phyloP scores from a whole-genome alignment of 2,113 vertebrate genomes.

The Oreochromis tanganicae region DNA sequence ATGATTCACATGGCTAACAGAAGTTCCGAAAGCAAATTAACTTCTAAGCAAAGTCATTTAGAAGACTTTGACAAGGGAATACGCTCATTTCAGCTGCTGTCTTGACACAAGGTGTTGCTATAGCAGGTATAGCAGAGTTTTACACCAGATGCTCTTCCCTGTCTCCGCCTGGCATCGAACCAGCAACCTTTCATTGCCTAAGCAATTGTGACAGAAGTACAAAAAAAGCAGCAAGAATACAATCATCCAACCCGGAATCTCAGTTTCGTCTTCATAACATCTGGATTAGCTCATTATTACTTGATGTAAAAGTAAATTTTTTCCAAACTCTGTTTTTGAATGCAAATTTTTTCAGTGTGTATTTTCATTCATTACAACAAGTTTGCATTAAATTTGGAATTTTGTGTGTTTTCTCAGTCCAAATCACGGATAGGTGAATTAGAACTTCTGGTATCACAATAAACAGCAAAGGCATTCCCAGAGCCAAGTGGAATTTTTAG shows the following conservation, averaged over 20 bases:
- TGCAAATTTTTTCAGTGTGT: fast-evolving
- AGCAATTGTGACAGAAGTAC: background rate
- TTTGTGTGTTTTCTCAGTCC: background rate
- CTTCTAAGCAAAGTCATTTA: background rate
- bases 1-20: background rate
- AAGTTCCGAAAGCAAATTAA: background rate
- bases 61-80: background rate
- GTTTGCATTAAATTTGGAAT: background rate
- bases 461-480: background rate
- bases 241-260: background rate
- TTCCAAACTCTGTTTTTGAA: background rate
- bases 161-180: background rate
- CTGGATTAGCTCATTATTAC: background rate
- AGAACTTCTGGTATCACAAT: background rate
- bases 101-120: background rate
- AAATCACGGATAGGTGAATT: background rate
- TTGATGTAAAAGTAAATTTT: background rate
- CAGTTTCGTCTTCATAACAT: background rate
- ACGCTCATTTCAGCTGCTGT: background rate
- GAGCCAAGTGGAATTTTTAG: background rate
- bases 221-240: background rate
- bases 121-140: background rate
- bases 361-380: background rate
- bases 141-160: background rate
- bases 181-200: background rate